Base-by-base conservation (phyloP, 2,888 invertebrate species). In the Drosophila lacicola region DNA sequence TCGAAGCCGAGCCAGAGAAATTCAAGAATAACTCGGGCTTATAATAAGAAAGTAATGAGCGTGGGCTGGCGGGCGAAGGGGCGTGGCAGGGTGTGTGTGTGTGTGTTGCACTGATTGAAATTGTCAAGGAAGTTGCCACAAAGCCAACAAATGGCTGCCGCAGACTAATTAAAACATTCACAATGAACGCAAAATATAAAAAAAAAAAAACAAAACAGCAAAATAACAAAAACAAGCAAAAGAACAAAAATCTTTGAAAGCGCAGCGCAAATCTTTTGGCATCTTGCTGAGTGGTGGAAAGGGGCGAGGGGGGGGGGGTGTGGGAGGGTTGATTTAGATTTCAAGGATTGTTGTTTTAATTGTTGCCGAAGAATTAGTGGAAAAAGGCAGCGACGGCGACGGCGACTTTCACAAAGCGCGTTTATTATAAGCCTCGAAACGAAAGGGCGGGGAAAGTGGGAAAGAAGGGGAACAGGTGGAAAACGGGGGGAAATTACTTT, bases 81-180 rank as follows among this genome's bases (percentile, higher is more conserved):
- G 44, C 21, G 36, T 4, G 58, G 11, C n/a, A 42, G 25, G 34
- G 33, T 36, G 29, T 10, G 51, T 34, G 17, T 17, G 17, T 17
- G 42, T 21, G 11, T 21, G 45, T 4, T 41, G 53, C 55, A 33
- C 70, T 83, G 80, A 86, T 88, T 88, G 77, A 80, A 74, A 65
- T 64, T 73, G 64, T 55, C 74, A 65, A 73, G 65, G 54, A 70
- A 65, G 49, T 60, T 49, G 78, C 78, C 68, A 78, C 66, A 77
- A 78, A 74, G 62, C 34, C 29, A 29, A 29, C 29, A 29, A 29
- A 29, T 29, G 8, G 8, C 61, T 25, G 61, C 54, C 66, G 70
- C 81, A 78, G 86, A 85, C 89, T 86, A 86, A 86, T 86, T 86
- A 89, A 88, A 89, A 81, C 75, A 84, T 82, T 68, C 77, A 85